Conservation (phyloP, 2,113 vertebrate genomes). For the Podocnemis expansa region DNA sequence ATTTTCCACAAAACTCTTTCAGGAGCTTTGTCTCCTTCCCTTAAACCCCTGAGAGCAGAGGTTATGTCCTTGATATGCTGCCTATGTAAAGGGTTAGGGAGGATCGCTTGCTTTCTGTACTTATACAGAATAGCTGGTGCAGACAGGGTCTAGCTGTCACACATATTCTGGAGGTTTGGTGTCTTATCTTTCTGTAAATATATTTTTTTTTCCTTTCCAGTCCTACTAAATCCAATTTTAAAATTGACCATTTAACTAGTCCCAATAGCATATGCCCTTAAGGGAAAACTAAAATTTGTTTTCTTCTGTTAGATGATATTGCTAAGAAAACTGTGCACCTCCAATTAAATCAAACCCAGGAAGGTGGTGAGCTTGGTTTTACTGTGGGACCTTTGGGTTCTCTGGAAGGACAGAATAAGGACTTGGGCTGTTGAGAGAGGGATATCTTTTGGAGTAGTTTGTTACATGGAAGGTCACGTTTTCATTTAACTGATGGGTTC, state of each 20-base stretch:
- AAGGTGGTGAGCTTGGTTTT: background rate
- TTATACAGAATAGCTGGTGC: background rate
- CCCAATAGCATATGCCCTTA: background rate
- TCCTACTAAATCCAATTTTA: background rate
- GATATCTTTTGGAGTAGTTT: background rate
- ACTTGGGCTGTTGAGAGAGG: background rate
- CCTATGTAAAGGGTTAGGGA: background rate
- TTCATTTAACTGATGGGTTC: slow-evolving; percentile 47
- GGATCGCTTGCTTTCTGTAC: background rate
- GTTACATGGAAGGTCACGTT: background rate
- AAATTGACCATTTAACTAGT: background rate
- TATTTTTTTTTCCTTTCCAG: background rate
- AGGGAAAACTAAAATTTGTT: background rate
- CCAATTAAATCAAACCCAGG: background rate
- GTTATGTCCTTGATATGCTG: background rate
- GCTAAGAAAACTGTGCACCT: background rate
- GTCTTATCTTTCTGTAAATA: background rate
- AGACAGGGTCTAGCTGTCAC: background rate
- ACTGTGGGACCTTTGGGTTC: background rate
- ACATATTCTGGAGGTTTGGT: background rate
- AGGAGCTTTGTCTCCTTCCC: background rate
- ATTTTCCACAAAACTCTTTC: background rate
- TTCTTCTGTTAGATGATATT: background rate
- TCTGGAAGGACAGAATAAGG: background rate
- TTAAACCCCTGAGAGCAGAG: background rate